Conservation (phyloP, 2,888 invertebrate species). For the Itoplectis maculator region DNA sequence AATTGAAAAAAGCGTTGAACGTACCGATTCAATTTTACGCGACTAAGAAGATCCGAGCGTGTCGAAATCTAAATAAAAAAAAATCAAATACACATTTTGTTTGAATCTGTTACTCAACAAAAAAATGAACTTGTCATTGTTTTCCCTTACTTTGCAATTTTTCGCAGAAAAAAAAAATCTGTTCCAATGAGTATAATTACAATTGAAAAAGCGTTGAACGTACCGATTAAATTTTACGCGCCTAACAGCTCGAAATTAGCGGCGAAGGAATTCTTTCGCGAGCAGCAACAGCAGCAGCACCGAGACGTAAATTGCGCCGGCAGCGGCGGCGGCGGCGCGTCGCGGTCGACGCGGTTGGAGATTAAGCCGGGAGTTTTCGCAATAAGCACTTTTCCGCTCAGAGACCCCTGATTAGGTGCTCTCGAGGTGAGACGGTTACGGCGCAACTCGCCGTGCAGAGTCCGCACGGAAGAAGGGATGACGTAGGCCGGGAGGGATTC, state of each 20-base stretch:
- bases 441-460: constrained; percentile 56
- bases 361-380: constrained; percentile 61
- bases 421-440: constrained; percentile 68
- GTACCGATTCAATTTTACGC: no score
- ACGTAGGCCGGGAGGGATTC: constrained; percentile 41
- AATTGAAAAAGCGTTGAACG: background rate
- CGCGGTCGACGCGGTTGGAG: background rate
- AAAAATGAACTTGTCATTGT: no score
- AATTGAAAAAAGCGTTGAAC: no score
- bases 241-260: background rate
- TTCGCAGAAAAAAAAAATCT: background rate
- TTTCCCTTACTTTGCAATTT: no score
- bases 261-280: background rate
- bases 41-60: constrained; percentile 40
- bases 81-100: background rate
- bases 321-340: no score
- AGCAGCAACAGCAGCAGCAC: background rate
- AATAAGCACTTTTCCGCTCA: constrained; percentile 70
- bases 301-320: background rate
- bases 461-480: constrained; percentile 17
- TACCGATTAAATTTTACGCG: background rate
- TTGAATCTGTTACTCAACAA: no score
- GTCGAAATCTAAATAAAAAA: background rate
- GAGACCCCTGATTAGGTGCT: constrained; percentile 70
- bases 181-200: background rate